These are phyloP conservation scores for Notolepis coatsorum DNA, from an alignment of 2,797 vertebrate genomes.

Conservation along the genomic window DNA sequence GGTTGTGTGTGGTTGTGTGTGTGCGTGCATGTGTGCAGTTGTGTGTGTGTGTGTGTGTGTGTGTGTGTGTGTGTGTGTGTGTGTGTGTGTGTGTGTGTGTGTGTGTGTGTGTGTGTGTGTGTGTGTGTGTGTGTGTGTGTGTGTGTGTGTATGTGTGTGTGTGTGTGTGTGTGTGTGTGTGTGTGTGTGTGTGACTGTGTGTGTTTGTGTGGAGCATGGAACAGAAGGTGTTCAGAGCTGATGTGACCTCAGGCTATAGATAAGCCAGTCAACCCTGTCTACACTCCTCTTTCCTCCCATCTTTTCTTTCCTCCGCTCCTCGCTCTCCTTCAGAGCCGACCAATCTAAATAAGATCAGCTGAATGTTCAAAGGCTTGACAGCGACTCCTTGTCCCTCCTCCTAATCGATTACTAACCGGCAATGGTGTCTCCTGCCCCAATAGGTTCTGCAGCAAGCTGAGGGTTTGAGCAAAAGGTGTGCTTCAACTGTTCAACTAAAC, in stretches of 20 bases:
- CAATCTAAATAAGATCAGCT: conserved; percentile 81
- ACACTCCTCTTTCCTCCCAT: conserved; percentile 52
- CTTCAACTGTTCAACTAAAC: conserved; percentile 23
- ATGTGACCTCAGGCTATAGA: conserved; percentile 72
- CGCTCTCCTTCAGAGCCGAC: conserved; percentile 34
- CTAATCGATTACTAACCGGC: conserved; percentile 71
- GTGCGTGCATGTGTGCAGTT: neutral
- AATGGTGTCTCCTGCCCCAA: conserved; percentile 36
- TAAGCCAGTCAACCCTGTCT: conserved; percentile 69
- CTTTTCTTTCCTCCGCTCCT: conserved; percentile 31
- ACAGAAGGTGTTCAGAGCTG: conserved; percentile 64
- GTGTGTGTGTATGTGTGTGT: neutral
- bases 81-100: neutral
- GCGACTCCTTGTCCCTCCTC: conserved; percentile 47
- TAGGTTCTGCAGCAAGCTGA: conserved; percentile 33
- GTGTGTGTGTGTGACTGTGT: neutral
- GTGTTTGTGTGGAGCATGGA: conserved; percentile 37
- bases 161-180: neutral
- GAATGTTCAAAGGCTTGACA: conserved; percentile 60
- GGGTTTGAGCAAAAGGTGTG: neutral
- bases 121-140: neutral
- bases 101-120: neutral
- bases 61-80: neutral
- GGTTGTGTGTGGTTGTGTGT: conserved; percentile 32
- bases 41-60: neutral